phyloP scores from a whole-genome alignment of 2,888 invertebrate species.

The Cylloceria caligata region DNA sequence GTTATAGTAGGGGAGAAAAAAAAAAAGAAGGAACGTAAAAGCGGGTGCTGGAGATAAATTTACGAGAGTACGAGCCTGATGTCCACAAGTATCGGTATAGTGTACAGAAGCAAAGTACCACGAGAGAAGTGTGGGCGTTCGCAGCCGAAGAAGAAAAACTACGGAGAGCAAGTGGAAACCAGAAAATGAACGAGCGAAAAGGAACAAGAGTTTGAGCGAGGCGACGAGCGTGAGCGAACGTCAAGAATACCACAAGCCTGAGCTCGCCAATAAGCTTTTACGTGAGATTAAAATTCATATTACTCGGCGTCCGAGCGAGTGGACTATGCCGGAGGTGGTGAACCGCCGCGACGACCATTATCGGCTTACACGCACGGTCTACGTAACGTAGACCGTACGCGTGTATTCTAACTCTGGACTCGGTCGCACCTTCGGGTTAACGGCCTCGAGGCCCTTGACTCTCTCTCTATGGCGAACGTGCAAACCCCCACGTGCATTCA shows the following conservation, averaged over 20 bases:
- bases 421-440: conserved; percentile 41
- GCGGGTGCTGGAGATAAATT: conserved; percentile 19
- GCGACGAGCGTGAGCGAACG: neutral
- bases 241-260: neutral
- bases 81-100: neutral
- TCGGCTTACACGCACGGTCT: conserved; percentile 53
- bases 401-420: conserved; percentile 35
- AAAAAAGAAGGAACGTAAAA: neutral
- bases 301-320: conserved; percentile 51
- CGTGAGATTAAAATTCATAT: conserved; percentile 77
- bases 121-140: neutral
- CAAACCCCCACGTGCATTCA: conserved; percentile 23
- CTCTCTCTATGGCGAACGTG: conserved; percentile 16
- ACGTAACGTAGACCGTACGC: conserved; percentile 4
- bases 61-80: conserved; percentile 9
- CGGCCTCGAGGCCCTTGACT: conserved; percentile 35
- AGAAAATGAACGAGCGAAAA: conserved; percentile 16
- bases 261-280: conserved; percentile 72
- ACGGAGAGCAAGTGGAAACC: neutral
- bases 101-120: neutral
- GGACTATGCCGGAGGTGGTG: conserved; percentile 34
- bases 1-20: neutral
- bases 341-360: conserved; percentile 63
- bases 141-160: conserved; percentile 10
- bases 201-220: neutral